Evolutionary conservation across 2,113 vertebrate genomes (phyloP).

Genomic region (Nothobranchius kuhntae): DNA sequence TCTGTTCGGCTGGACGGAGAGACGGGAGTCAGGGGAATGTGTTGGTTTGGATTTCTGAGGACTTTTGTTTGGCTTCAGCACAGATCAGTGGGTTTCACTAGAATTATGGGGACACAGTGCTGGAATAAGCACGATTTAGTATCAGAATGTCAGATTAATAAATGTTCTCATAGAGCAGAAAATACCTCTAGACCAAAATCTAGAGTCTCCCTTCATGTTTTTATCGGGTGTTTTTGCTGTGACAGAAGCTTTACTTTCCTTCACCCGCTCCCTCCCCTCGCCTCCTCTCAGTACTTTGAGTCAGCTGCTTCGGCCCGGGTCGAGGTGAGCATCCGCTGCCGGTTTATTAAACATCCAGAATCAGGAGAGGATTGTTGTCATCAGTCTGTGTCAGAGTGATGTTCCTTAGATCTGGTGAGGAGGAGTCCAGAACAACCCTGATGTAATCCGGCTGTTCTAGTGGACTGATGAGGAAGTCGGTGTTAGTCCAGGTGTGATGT

Average conservation of each 20-base stretch:
- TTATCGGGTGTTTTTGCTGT: conserved; percentile 26
- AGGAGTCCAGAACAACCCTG: conserved; percentile 25
- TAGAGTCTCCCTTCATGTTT: not conserved
- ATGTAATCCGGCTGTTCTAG: conserved; percentile 32
- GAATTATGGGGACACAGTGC: conserved; percentile 31
- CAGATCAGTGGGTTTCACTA: conserved; percentile 48
- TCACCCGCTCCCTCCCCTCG: not conserved
- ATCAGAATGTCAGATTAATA: not conserved
- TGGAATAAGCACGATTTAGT: conserved; percentile 2
- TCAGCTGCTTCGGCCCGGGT: conserved; percentile 52
- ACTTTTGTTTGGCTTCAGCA: conserved; percentile 75
- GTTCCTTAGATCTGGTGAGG: conserved; percentile 21
- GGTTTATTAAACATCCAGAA: conserved; percentile 45
- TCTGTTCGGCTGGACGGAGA: conserved; percentile 50
- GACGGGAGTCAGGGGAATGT: conserved; percentile 60
- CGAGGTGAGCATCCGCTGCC: conserved; percentile 60
- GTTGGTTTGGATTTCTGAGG: conserved; percentile 71
- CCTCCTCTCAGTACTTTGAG: conserved; percentile 2
- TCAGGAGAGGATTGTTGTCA: conserved; percentile 41
- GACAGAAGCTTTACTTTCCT: not conserved
- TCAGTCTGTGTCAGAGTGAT: conserved; percentile 19
- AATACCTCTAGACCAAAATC: not conserved
- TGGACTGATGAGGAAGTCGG: conserved; percentile 44
- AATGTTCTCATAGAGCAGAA: not conserved
- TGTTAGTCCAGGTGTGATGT: conserved; percentile 67